Percentiles rank a stretch among this genome's conserved stretches.
Evolutionary conservation across 1,140 invertebrate species (phyloP).

Genomic region (Magallana gigas): DNA sequence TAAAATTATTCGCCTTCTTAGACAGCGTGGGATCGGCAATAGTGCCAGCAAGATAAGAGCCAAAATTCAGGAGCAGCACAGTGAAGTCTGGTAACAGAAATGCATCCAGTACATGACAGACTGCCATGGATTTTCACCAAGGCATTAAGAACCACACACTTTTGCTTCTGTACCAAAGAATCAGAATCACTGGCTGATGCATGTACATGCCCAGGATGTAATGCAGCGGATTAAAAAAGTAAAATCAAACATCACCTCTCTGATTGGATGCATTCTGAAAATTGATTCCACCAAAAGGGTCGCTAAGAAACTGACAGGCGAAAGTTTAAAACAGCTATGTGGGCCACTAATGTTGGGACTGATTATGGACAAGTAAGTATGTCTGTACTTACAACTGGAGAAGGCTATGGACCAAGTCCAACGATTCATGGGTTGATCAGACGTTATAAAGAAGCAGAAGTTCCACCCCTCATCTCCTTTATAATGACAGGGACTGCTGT

Average conservation of each 20-base stretch:
- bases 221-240: slow-evolving; percentile 48
- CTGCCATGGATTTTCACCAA: background rate
- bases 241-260: slow-evolving; percentile 61
- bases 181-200: slow-evolving; percentile 32
- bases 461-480: slow-evolving; percentile 43
- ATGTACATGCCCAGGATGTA: slow-evolving; percentile 50
- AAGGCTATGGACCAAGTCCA: slow-evolving; percentile 40
- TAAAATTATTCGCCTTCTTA: too few species aligned
- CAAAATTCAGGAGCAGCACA: too few species aligned
- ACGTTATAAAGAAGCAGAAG: slow-evolving; percentile 29
- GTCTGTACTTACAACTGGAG: slow-evolving; percentile 56
- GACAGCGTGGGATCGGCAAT: too few species aligned
- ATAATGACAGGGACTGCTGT: slow-evolving; percentile 57
- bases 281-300: slow-evolving; percentile 63
- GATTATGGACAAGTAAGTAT: slow-evolving; percentile 63
- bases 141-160: slow-evolving; percentile 54
- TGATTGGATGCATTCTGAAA: slow-evolving; percentile 59
- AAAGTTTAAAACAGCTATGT: slow-evolving; percentile 55
- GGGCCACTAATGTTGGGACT: slow-evolving; percentile 63
- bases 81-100: too few species aligned
- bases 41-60: too few species aligned
- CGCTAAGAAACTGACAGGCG: slow-evolving; percentile 17
- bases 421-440: slow-evolving; percentile 46
- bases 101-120: too few species aligned
- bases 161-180: background rate